phyloP scores from a whole-genome alignment of 1,140 invertebrate species.

The Lucilia sericata region DNA sequence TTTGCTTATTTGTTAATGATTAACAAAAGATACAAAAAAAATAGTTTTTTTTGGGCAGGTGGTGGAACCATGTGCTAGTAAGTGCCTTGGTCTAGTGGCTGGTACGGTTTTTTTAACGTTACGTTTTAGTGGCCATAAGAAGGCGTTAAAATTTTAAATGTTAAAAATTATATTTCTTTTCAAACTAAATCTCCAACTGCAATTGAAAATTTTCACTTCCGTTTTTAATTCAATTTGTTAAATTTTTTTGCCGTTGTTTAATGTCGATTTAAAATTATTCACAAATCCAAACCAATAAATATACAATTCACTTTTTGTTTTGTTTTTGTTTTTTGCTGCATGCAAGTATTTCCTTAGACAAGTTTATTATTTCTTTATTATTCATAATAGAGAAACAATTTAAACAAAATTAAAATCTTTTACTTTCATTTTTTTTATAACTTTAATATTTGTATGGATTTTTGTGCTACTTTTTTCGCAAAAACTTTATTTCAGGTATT shows the following conservation, averaged over 20 bases:
- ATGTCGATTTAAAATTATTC: slow-evolving; percentile 11
- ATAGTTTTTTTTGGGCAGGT: slow-evolving; percentile 5
- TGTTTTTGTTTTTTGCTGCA: neutral
- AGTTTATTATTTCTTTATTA: neutral
- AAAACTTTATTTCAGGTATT: neutral
- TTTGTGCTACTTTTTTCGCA: neutral
- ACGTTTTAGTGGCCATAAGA: neutral
- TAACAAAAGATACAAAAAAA: slow-evolving; percentile 2
- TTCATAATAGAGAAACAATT: neutral
- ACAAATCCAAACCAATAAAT: neutral
- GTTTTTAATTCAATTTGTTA: neutral
- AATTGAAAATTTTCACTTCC: neutral
- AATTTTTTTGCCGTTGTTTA: neutral
- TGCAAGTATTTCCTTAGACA: neutral
- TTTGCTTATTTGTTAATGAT: neutral
- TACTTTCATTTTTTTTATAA: neutral
- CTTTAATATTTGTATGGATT: neutral
- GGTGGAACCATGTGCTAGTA: neutral
- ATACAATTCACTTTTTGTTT: neutral
- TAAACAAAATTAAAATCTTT: slow-evolving; percentile 1
- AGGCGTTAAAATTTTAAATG: neutral
- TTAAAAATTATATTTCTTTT: neutral
- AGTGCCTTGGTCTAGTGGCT: neutral
- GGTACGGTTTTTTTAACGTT: neutral
- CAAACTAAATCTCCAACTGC: neutral